Conservation (phyloP, 2,113 vertebrate species). For the Hassar affinis region DNA sequence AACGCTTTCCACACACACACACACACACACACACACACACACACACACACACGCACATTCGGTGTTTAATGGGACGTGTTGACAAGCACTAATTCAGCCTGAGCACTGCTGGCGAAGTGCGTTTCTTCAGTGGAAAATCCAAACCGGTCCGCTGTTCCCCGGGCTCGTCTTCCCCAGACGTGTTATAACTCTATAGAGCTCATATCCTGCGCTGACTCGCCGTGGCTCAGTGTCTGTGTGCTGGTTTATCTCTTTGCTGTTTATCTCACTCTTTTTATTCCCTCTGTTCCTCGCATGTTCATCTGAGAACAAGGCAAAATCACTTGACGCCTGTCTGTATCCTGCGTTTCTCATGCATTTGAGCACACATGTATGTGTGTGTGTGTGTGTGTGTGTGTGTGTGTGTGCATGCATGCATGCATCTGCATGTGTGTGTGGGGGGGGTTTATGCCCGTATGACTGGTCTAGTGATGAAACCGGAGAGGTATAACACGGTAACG, state of each 20-base stretch:
- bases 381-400: too few relatives aligned
- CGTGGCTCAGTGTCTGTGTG: not conserved
- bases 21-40: conserved; percentile 32
- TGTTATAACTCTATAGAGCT: not conserved
- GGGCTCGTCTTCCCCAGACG: not conserved
- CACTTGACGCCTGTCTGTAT: not conserved
- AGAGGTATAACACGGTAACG: too few relatives aligned
- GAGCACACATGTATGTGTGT: too few relatives aligned
- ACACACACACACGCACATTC: not conserved
- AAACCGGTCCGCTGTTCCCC: not conserved
- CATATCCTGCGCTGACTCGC: not conserved
- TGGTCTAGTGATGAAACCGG: too few relatives aligned
- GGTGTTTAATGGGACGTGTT: not conserved
- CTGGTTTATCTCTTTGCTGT: not conserved
- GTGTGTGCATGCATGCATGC: too few relatives aligned
- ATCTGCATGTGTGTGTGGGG: too few relatives aligned
- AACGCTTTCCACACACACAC: conserved; percentile 24
- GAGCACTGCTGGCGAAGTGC: not conserved
- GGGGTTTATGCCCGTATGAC: too few relatives aligned
- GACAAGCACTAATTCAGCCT: conserved; percentile 45
- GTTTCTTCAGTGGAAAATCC: conserved; percentile 5
- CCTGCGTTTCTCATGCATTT: too few relatives aligned
- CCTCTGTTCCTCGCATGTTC: conserved; percentile 10
- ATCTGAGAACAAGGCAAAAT: not conserved
- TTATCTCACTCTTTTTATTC: not conserved